Base-by-base conservation (phyloP, 30 jellyfish, hydroid and myxozoan genomes). In the Pelagia noctiluca region DNA sequence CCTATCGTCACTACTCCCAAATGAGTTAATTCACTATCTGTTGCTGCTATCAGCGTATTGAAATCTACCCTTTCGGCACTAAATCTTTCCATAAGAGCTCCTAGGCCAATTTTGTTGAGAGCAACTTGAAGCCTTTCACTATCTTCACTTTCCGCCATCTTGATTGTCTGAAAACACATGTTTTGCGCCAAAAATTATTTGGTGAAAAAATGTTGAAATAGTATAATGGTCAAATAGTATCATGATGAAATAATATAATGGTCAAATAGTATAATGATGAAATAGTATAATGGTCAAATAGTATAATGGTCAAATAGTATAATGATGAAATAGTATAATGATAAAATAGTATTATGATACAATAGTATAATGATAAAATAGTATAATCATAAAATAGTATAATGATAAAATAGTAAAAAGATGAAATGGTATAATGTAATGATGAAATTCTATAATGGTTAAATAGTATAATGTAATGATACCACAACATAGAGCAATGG, bases 71-170 rank as follows among this genome's bases (percentile, higher is more conserved):
- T 62, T 62, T 62, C 75, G 36, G 75, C 48, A n/a, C 49, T 21
- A 23, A 62, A 62, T 62, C 36, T 62, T 62, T 62, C 75, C 16
- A 62, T 19, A 11, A 62, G 75, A 12, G 75, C 36, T 26, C 75
- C 75, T n/a, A 62, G 53, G 37, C 79, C 79, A 66, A 66, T 66
- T 66, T 66, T 66, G 79, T 66, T 16, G 57, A 66, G 79, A 33
- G 79, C 79, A 66, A 32, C 60, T 66, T 66, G 79, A 32, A 66
- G 63, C 30, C 63, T 29, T 35, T 66, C 76, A 63, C 76, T 63
- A 49, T 63, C 76, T 54, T 28, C 75, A 62, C 37, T 62, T 26
- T 66, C 79, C 79, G 79, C 79, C 79, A 66, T 66, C 79, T 66
- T 66, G 78, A 65, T 65, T 65, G 53, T 28, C 19, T 25, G 53